These are phyloP conservation scores for Temnothorax longispinosus DNA, from an alignment of 1,140 invertebrate species.

Conservation along the genomic window DNA sequence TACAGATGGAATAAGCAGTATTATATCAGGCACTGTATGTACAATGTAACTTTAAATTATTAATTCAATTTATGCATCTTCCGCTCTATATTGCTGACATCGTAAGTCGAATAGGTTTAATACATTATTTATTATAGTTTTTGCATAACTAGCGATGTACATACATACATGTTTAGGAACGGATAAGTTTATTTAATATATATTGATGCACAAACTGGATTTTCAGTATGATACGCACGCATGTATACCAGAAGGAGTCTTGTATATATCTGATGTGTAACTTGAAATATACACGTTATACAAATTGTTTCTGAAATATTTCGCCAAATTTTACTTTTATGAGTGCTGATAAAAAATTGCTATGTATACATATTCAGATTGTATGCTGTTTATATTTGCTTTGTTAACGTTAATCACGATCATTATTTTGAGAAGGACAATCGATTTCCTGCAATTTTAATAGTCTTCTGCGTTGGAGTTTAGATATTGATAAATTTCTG, in stretches of 20 bases:
- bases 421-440: neutral
- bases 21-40: neutral
- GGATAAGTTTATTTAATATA: neutral
- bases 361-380: neutral
- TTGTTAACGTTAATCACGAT: neutral
- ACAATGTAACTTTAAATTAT: conserved; percentile 8
- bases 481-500: conserved; percentile 67
- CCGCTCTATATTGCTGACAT: neutral
- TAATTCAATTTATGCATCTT: neutral
- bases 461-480: conserved; percentile 57
- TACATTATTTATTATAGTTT: conserved; percentile 18
- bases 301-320: neutral
- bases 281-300: neutral
- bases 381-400: neutral
- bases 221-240: neutral
- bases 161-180: neutral
- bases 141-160: neutral
- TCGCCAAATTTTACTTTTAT: neutral
- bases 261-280: neutral
- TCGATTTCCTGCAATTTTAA: conserved; percentile 43
- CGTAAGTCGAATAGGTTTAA: neutral
- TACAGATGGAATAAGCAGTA: conserved; percentile 72
- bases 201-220: conserved; percentile 1
- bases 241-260: neutral
- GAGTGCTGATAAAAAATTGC: neutral